phyloP scores from a whole-genome alignment of 2,797 vertebrate species.

The Pantherophis alleghaniensis region DNA sequence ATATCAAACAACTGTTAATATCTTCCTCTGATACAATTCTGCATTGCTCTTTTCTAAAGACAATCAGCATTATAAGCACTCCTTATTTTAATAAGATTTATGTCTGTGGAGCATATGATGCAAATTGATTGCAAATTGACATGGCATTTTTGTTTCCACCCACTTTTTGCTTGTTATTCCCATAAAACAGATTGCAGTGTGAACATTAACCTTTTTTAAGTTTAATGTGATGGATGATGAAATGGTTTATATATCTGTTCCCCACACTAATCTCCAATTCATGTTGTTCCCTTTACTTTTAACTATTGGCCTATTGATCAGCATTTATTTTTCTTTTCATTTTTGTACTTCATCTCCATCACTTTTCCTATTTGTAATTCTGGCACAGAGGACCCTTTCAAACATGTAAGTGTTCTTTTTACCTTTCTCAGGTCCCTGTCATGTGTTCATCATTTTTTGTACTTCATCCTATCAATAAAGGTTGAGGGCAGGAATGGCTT shows the following conservation, averaged over 20 bases:
- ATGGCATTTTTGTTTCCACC: neutral
- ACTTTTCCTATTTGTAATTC: neutral
- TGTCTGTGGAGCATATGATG: neutral
- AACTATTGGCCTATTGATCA: neutral
- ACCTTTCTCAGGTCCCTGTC: neutral
- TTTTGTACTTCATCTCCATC: neutral
- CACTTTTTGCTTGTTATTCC: neutral
- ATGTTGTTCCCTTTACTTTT: neutral
- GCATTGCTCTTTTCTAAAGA: slow-evolving; percentile 33
- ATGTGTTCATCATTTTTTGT: neutral
- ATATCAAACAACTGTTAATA: slow-evolving; percentile 12
- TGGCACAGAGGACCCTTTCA: neutral
- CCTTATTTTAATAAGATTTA: slow-evolving; percentile 29
- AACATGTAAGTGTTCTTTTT: neutral
- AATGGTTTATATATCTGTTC: neutral
- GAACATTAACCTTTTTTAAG: neutral
- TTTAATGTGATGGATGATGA: neutral
- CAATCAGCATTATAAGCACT: slow-evolving; percentile 13
- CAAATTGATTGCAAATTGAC: slow-evolving; percentile 20
- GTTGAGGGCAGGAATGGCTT: neutral
- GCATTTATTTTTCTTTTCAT: neutral
- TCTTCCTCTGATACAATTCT: slow-evolving; percentile 18
- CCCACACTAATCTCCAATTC: neutral
- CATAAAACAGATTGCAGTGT: neutral
- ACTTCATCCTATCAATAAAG: neutral